These are phyloP conservation scores for Xiphydria camelus DNA, from an alignment of 2,888 invertebrate genomes.

Conservation along the genomic window DNA sequence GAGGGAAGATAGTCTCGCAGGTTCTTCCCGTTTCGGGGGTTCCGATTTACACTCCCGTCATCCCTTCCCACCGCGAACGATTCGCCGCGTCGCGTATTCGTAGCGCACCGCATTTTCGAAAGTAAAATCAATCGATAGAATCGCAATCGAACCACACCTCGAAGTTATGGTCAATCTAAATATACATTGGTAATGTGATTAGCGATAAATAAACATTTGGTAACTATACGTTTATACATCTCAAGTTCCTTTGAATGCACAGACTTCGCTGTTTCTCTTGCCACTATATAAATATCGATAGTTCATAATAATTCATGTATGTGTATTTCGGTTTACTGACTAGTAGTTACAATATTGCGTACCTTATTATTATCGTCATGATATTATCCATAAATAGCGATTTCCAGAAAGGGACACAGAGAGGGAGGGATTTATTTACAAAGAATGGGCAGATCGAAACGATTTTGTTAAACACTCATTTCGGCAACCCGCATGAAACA, in stretches of 20 bases:
- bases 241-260: background rate
- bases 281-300: slow-evolving; percentile 17
- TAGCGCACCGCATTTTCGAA: background rate
- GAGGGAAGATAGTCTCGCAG: no score
- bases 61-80: background rate
- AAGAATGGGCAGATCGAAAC: background rate
- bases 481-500: no score
- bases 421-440: no score
- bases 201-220: no score
- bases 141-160: background rate
- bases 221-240: background rate
- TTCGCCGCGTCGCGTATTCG: no score
- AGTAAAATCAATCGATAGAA: background rate
- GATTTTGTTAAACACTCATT: no score
- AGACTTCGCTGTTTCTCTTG: background rate
- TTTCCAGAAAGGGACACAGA: no score
- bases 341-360: slow-evolving; percentile 29
- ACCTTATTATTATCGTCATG: slow-evolving; percentile 29
- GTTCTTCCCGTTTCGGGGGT: background rate
- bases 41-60: background rate
- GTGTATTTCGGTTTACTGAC: slow-evolving; percentile 23
- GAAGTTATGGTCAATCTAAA: background rate
- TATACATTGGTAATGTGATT: background rate
- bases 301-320: slow-evolving; percentile 22
- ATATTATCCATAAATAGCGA: slow-evolving; percentile 18